These are phyloP conservation scores for Chamaetylas fuelleborni DNA, from an alignment of 2,113 vertebrate species.

Conservation along the genomic window DNA sequence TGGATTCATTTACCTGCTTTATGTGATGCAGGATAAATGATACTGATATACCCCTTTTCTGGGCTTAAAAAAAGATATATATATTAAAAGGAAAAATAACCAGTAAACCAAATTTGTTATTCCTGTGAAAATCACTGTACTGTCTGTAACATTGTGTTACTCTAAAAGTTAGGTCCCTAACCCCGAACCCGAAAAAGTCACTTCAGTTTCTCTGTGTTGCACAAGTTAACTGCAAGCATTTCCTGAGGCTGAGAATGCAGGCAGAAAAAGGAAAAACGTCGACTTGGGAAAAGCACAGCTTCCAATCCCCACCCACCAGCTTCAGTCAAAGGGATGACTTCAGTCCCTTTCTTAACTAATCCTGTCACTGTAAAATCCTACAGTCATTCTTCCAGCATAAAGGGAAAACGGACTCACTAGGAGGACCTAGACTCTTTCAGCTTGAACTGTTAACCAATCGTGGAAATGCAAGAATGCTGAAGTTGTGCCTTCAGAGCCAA, in stretches of 20 bases:
- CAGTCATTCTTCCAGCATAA: conserved; percentile 84
- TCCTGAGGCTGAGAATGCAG: conserved; percentile 41
- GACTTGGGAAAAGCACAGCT: conserved; percentile 55
- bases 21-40: neutral
- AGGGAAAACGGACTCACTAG: conserved; percentile 69
- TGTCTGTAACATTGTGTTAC: neutral
- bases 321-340: conserved; percentile 69
- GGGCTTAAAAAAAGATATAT: neutral
- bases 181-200: neutral
- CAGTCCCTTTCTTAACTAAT: conserved; percentile 71
- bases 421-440: conserved; percentile 75
- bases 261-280: conserved; percentile 46
- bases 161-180: neutral
- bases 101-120: neutral
- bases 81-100: neutral
- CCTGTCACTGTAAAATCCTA: conserved; percentile 76
- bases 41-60: neutral
- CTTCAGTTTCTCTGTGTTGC: conserved; percentile 14
- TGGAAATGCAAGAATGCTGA: conserved; percentile 79
- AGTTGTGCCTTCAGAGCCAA: conserved; percentile 80
- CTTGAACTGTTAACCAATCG: conserved; percentile 81
- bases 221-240: conserved; percentile 42
- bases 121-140: neutral
- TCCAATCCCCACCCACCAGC: conserved; percentile 66
- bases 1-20: neutral